These are phyloP conservation scores for Metopia argyrocephala DNA, from an alignment of 2,888 invertebrate species.

Conservation along the genomic window DNA sequence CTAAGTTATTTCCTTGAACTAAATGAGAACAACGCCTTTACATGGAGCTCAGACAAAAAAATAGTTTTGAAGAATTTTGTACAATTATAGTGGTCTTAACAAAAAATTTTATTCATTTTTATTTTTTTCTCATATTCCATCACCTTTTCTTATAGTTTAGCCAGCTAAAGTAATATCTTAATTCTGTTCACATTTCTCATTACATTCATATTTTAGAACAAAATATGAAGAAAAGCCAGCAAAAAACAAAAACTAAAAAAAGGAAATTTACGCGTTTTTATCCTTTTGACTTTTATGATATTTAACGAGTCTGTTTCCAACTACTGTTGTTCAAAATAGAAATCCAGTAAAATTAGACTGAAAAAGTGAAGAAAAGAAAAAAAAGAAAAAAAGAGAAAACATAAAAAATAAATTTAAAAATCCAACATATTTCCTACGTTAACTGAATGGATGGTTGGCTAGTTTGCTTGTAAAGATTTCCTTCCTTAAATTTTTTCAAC, in stretches of 20 bases:
- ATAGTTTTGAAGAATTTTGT: not conserved
- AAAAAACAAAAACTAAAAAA: not conserved
- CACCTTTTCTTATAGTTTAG: not conserved
- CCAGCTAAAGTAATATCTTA: constrained; percentile 35
- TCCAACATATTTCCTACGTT: constrained; percentile 28
- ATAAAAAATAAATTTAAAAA: not conserved
- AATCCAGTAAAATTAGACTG: not conserved
- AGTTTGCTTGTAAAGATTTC: constrained; percentile 32
- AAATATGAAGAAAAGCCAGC: not conserved
- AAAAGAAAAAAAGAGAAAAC: not conserved
- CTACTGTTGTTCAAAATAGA: not conserved
- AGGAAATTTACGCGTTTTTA: constrained; percentile 48
- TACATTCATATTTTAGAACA: constrained; percentile 39
- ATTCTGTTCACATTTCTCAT: constrained; percentile 39
- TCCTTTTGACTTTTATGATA: constrained; percentile 55
- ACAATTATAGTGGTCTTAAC: not conserved
- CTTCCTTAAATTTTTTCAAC: not conserved
- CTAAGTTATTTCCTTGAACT: no score
- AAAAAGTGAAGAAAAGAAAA: not conserved
- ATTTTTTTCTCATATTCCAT: not conserved
- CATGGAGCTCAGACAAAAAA: no score
- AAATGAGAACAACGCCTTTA: no score
- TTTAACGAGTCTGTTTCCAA: constrained; percentile 28
- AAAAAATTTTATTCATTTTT: not conserved
- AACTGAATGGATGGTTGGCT: not conserved